phyloP scores from a whole-genome alignment of 2,797 vertebrate genomes.

The Anomalospiza imberbis region DNA sequence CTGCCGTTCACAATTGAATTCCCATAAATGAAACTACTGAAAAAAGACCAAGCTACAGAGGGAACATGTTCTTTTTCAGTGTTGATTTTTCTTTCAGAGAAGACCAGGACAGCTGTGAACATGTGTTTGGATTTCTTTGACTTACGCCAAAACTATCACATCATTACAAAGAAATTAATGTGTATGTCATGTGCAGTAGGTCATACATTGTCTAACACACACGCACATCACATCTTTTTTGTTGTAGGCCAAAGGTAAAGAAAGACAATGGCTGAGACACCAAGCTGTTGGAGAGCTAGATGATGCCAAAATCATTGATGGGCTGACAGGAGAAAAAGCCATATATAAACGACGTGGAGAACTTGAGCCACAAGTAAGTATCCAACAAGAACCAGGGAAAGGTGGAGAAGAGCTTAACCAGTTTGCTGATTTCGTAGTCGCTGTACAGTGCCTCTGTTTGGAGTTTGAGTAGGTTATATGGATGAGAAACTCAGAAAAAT shows the following conservation, averaged over 20 bases:
- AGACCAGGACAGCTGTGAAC: background rate
- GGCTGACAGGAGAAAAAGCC: constrained; percentile 92
- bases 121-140: background rate
- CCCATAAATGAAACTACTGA: background rate
- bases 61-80: background rate
- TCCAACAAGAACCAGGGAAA: background rate
- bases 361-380: constrained; percentile 89
- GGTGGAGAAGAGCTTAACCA: background rate
- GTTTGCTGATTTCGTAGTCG: background rate
- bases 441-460: background rate
- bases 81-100: background rate
- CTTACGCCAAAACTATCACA: background rate
- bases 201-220: background rate
- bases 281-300: constrained; percentile 93
- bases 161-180: background rate
- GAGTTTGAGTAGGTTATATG: background rate
- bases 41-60: background rate
- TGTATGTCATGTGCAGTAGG: background rate
- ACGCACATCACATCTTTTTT: background rate
- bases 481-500: background rate
- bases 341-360: constrained; percentile 95
- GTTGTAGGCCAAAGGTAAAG: constrained; percentile 93
- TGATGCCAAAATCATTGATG: constrained; percentile 96
- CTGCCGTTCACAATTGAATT: background rate
- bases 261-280: constrained; percentile 95